phyloP scores from a whole-genome alignment of 2,888 invertebrate species.

The Brachyptera risi region DNA sequence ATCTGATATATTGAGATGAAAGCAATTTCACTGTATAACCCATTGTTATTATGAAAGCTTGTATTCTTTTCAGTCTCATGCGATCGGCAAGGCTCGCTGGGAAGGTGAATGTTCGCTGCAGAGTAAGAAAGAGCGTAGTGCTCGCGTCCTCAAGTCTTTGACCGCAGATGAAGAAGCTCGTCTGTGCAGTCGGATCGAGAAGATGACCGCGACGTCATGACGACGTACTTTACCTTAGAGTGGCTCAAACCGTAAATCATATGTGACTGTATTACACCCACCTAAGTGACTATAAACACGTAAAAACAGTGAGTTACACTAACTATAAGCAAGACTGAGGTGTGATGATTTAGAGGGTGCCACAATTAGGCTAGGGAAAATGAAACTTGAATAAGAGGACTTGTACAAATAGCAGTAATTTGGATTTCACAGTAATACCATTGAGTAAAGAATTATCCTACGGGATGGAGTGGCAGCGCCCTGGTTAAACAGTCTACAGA shows the following conservation, averaged over 20 bases:
- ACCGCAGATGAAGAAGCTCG: constrained; percentile 46
- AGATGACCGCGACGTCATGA: constrained; percentile 46
- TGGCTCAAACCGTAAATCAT: neutral
- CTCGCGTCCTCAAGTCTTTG: constrained; percentile 28
- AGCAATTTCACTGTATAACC: too few relatives aligned
- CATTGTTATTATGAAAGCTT: too few relatives aligned
- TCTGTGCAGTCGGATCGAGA: constrained; percentile 41
- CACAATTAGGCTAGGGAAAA: too few relatives aligned
- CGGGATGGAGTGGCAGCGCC: too few relatives aligned
- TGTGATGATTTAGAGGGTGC: constrained; percentile 12
- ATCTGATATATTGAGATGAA: too few relatives aligned
- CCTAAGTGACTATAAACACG: neutral
- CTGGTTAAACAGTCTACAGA: too few relatives aligned
- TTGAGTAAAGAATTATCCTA: too few relatives aligned
- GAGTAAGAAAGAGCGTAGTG: constrained; percentile 39
- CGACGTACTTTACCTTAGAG: constrained; percentile 27
- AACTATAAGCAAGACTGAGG: constrained; percentile 16
- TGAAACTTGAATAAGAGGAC: too few relatives aligned
- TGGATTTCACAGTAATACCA: too few relatives aligned
- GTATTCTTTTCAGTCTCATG: constrained; percentile 61
- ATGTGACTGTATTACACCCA: too few relatives aligned
- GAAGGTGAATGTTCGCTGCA: constrained; percentile 57
- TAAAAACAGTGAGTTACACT: too few relatives aligned
- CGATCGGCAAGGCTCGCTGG: constrained; percentile 68
- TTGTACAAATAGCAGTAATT: too few relatives aligned